Evolutionary conservation across 37 sponge, comb jelly and placozoan species (phyloP), one percentile per base, ranked within the genome.

Genomic region (Geodia barretti): DNA sequence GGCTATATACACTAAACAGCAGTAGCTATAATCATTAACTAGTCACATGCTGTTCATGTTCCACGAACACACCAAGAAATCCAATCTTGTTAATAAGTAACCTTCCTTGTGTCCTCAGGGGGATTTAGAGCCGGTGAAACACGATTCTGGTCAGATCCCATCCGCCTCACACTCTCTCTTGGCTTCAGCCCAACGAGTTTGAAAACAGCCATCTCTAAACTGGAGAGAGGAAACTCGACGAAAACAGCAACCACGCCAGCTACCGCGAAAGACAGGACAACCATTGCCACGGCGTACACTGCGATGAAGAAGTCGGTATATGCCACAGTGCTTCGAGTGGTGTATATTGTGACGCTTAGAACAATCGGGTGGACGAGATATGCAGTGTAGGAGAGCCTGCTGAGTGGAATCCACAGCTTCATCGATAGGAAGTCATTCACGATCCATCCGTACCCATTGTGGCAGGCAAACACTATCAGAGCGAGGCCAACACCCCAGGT

Each of bases 281-380:
- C 74, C 38, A 73, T 31, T n/a, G 71, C 85, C 34, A 87, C 74
- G 3, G 83, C 64, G 58, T 75, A 83, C 41, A 83, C 41, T 25
- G 84, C 84, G 30, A 89, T 30, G 34, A 64, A 73, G 1, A 73
- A 34, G 31, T 86, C 72, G 42, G 73, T 73, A 60, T 82, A 91
- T 39, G 76, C 65, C 1, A 91, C 31, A 0, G 88, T 59, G 0
- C n/a, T 40, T 30, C 92, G 37, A 23, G 74, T 32, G 0, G 66
- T 42, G 17, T 54, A 60, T 32, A 74, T 75, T 14, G 91, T 41
- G 2, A 89, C 64, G 31, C 28, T 60, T 60, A 97, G 82, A 0
- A 97, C 73, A 62, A 94, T 60, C 19, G 89, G 92, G 41, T 97
- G 97, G 2, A 92, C 47, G 28, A 97, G 91, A 68, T 97, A 97